phyloP scores from a whole-genome alignment of 2,888 invertebrate species.

The Drosophila rubida region DNA sequence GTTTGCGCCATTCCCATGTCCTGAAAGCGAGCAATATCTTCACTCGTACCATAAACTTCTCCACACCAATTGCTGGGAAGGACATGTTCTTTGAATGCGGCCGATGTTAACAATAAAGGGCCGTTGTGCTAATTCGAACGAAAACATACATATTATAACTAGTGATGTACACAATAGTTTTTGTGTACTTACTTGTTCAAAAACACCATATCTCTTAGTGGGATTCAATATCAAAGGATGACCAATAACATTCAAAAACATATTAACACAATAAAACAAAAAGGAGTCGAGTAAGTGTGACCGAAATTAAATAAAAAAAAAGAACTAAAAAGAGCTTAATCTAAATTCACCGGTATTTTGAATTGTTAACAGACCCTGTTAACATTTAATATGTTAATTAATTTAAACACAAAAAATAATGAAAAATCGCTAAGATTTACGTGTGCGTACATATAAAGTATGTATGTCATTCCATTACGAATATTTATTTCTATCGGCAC shows the following conservation, averaged over 20 bases:
- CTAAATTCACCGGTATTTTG: too few species aligned
- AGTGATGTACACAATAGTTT: not conserved
- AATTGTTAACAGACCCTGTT: not conserved
- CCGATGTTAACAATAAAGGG: conserved; percentile 53
- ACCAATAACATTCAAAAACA: conserved; percentile 64
- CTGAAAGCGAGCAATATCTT: conserved; percentile 35
- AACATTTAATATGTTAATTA: not conserved
- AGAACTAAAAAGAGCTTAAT: not conserved
- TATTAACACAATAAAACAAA: conserved; percentile 2
- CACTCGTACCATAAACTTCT: conserved; percentile 43
- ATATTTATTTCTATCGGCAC: conserved; percentile 29
- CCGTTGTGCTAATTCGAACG: conserved; percentile 45
- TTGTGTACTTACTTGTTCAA: conserved; percentile 34
- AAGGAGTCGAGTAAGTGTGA: not conserved
- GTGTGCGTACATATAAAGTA: conserved; percentile 21
- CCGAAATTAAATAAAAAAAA: not conserved
- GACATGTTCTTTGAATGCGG: conserved; percentile 43
- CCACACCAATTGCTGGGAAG: conserved; percentile 45
- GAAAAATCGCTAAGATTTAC: not conserved
- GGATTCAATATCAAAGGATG: conserved; percentile 57
- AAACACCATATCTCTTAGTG: conserved; percentile 35
- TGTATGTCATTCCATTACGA: conserved; percentile 42
- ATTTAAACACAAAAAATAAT: not conserved
- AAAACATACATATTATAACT: not conserved
- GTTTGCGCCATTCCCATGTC: not conserved